phyloP scores from a whole-genome alignment of 2,797 vertebrate species.

The Phalloptychus januarius region DNA sequence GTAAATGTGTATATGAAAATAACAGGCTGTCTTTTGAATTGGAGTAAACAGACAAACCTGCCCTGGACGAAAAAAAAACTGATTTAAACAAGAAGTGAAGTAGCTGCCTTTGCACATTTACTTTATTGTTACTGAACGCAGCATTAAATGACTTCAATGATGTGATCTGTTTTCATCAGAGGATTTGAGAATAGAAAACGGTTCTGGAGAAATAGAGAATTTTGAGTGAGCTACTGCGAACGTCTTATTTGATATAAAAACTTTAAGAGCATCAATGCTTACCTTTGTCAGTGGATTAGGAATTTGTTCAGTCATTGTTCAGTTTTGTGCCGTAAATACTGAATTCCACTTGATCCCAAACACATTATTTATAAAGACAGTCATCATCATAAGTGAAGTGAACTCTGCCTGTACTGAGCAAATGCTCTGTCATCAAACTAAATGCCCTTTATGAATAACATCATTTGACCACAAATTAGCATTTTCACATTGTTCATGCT shows the following conservation, averaged over 20 bases:
- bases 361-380: conserved; percentile 66
- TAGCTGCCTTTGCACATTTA: conserved; percentile 32
- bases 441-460: conserved; percentile 25
- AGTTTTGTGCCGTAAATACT: conserved; percentile 57
- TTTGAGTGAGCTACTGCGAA: neutral
- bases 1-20: neutral
- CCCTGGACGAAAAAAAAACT: conserved; percentile 12
- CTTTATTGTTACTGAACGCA: conserved; percentile 26
- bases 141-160: conserved; percentile 33
- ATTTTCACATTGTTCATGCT: neutral
- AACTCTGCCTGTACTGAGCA: conserved; percentile 43
- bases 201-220: conserved; percentile 14
- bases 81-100: conserved; percentile 24
- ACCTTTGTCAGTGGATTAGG: conserved; percentile 22
- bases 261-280: neutral
- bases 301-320: conserved; percentile 46
- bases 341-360: conserved; percentile 59
- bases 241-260: neutral
- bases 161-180: conserved; percentile 40
- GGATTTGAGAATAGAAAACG: neutral
- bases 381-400: conserved; percentile 60
- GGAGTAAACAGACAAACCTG: conserved; percentile 18
- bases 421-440: conserved; percentile 42
- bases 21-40: conserved; percentile 38
- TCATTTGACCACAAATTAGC: conserved; percentile 9